phyloP scores from a whole-genome alignment of 2,113 vertebrate genomes.

The Zapus hudsonius region DNA sequence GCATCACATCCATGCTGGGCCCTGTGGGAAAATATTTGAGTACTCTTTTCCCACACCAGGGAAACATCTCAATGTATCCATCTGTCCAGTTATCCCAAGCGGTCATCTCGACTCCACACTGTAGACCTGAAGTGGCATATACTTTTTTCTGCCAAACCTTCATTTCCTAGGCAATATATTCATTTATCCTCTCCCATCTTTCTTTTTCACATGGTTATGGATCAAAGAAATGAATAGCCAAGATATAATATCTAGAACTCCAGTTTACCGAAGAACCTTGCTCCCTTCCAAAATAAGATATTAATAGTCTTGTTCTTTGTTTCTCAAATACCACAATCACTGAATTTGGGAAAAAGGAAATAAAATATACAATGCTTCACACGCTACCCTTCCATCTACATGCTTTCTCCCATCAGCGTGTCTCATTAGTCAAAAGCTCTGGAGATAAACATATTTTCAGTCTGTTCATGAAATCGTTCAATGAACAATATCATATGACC shows the following conservation, averaged over 20 bases:
- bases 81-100: background rate
- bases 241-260: background rate
- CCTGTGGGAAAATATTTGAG: background rate
- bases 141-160: background rate
- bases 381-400: background rate
- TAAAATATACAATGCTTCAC: background rate
- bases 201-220: background rate
- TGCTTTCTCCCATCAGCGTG: background rate
- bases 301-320: background rate
- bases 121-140: background rate
- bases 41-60: no score
- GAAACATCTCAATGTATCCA: rapidly evolving
- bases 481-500: background rate
- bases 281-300: background rate
- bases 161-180: background rate
- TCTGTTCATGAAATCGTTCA: background rate
- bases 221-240: background rate
- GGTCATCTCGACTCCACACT: no score
- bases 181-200: background rate
- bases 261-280: background rate
- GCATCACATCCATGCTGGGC: background rate
- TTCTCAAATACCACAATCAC: background rate
- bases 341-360: background rate
- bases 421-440: background rate
- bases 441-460: background rate